A percentile compares a stretch with the other conserved stretches of the same genome.
Evolutionary conservation across 2,888 invertebrate genomes (phyloP).

Genomic region (Ashinkailepas kermadecensis): DNA sequence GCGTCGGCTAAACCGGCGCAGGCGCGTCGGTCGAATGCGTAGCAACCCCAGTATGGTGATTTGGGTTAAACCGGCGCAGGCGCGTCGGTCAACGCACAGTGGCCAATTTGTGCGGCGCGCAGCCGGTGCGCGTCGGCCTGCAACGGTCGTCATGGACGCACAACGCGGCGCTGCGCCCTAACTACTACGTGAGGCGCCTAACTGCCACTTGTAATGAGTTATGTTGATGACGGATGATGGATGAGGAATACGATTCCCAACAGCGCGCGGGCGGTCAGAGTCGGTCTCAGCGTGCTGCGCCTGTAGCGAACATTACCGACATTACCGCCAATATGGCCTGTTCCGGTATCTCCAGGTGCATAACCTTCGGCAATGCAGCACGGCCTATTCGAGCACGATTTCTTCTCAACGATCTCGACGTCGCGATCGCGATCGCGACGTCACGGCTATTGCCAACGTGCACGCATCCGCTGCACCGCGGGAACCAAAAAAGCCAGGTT

Average conservation of each 20-base stretch:
- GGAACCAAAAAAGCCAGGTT: no score
- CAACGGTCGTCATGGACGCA: background rate
- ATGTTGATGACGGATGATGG: background rate
- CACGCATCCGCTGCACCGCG: no score
- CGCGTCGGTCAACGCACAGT: background rate
- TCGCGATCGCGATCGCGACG: no score
- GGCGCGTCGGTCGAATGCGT: background rate
- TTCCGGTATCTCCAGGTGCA: no score
- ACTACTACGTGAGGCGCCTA: background rate
- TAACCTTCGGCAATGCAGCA: no score
- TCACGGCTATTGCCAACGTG: no score
- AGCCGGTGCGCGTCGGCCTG: background rate
- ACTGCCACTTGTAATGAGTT: conserved; percentile 4
- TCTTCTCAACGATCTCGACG: no score
- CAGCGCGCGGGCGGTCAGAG: background rate
- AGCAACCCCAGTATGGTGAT: no score
- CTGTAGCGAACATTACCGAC: no score
- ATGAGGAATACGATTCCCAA: background rate
- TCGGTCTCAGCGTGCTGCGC: no score
- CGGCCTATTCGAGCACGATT: no score
- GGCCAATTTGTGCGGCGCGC: background rate
- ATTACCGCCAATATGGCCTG: no score
- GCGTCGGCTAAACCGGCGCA: background rate
- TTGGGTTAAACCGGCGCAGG: background rate
- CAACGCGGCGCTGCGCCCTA: background rate